Evolutionary conservation across 2,797 vertebrate species (phyloP), one percentile per base, ranked within the genome.

Genomic region (Echiichthys vipera): DNA sequence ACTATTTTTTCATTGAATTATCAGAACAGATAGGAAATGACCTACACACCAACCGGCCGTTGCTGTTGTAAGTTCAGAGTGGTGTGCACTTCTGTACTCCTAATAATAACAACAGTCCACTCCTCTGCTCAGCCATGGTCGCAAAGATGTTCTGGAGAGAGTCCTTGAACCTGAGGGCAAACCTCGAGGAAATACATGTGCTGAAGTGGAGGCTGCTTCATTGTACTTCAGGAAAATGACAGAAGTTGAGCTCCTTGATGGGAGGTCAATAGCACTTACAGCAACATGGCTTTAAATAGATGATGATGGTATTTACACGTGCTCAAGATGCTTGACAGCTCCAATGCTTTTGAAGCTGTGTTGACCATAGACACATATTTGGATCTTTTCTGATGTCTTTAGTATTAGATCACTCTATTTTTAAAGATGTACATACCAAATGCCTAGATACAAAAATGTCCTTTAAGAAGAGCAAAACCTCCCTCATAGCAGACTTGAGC

Each of bases 111-210:
- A 13, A 34, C 40, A 32, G 65, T 71, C 65, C 65, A 46, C 62
- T 74, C 36, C 39, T 74, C 46, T 49, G 34, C 73, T 40, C 15
- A 1, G 68, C 70, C 37, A 17, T 8, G 34, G 57, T 55, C 71
- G 62, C 39, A 40, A 20, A 65, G 50, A 86, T 42, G 57, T 22
- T 15, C 70, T 76, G 34, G 61, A 88, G 81, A 73, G 71, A 77
- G 77, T 61, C 32, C 47, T 71, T 79, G 81, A 89, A 83, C 78
- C 78, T 13, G 27, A 87, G 69, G 40, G 70, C 32, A 40, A 70
- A 73, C 62, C 78, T 78, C 53, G 74, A 79, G 57, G 34, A 71
- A 67, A 63, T 32, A 50, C 11, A 34, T 64, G 49, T 39, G 29
- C 5, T 1, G 43, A 65, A 72, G 76, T 62, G 59, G 22, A 66